phyloP scores from a whole-genome alignment of 2,797 vertebrate genomes.

The Coregonus ussuriensis region DNA sequence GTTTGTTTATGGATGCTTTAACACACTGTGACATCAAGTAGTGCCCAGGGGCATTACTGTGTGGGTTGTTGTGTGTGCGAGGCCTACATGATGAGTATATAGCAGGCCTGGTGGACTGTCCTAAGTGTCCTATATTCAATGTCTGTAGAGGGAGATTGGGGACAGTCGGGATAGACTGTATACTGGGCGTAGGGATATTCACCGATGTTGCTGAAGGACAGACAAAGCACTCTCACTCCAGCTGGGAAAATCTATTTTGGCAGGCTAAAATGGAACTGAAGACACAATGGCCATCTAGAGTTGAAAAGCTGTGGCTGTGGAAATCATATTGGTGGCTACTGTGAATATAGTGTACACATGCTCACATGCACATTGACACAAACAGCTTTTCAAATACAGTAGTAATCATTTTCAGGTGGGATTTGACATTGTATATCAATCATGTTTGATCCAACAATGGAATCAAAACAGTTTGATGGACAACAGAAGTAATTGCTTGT shows the following conservation, averaged over 20 bases:
- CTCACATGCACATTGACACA: conserved; percentile 15
- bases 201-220: conserved; percentile 56
- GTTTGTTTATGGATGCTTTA: background rate
- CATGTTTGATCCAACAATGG: conserved; percentile 77
- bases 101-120: conserved; percentile 27
- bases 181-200: conserved; percentile 48
- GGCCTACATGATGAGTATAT: conserved; percentile 18
- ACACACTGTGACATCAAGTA: background rate
- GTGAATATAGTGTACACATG: conserved; percentile 18
- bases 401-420: conserved; percentile 69
- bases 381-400: conserved; percentile 14
- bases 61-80: conserved; percentile 22
- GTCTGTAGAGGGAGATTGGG: conserved; percentile 28
- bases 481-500: conserved; percentile 84
- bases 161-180: conserved; percentile 44
- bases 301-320: conserved; percentile 59
- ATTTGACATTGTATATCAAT: conserved; percentile 77
- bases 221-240: conserved; percentile 56
- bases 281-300: conserved; percentile 67
- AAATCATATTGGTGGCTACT: conserved; percentile 51
- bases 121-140: conserved; percentile 27
- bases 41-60: background rate
- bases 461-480: conserved; percentile 83
- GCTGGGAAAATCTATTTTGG: conserved; percentile 75
- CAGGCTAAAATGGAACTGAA: conserved; percentile 68